Conservation (phyloP, 2,888 invertebrate species). For the Mongoloraphidia duomilia region DNA sequence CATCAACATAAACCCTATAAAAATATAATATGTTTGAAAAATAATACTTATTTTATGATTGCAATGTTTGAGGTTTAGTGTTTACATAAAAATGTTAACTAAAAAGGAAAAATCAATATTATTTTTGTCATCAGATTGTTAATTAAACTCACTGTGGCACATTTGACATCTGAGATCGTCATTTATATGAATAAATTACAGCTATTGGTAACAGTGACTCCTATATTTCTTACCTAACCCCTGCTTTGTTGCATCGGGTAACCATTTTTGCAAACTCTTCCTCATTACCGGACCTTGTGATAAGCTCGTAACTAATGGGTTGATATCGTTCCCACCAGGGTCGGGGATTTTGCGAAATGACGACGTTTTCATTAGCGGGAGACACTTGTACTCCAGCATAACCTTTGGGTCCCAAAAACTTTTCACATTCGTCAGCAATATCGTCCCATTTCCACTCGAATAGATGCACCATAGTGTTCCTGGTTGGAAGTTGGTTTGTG, state of each 20-base stretch:
- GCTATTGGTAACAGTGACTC: too few species aligned
- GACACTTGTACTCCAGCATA: slow-evolving; percentile 67
- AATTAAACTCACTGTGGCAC: too few species aligned
- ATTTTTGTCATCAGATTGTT: too few species aligned
- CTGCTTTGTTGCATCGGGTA: slow-evolving; percentile 34
- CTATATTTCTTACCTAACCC: slow-evolving; percentile 22
- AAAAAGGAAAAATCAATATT: too few species aligned
- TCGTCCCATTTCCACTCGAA: slow-evolving; percentile 77
- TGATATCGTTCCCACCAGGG: slow-evolving; percentile 47
- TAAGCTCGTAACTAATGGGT: slow-evolving; percentile 37
- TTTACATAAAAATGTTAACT: too few species aligned
- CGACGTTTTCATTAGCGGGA: slow-evolving; percentile 58
- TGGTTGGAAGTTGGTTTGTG: slow-evolving; percentile 39
- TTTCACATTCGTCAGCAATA: slow-evolving; percentile 66
- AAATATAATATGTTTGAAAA: too few species aligned
- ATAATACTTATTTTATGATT: too few species aligned
- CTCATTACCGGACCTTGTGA: slow-evolving; percentile 35
- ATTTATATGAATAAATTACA: too few species aligned
- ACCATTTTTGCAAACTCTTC: slow-evolving; percentile 36
- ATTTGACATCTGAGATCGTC: too few species aligned
- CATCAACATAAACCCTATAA: slow-evolving; percentile 57
- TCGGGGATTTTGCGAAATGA: slow-evolving; percentile 20
- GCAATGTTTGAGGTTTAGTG: too few species aligned
- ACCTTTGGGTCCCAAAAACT: slow-evolving; percentile 56
- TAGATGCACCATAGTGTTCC: slow-evolving; percentile 55